A percentile compares a stretch with the other conserved stretches of the same genome.
phyloP scores from a whole-genome alignment of 2,888 invertebrate species.

The Harpagoxenus sublaevis region DNA sequence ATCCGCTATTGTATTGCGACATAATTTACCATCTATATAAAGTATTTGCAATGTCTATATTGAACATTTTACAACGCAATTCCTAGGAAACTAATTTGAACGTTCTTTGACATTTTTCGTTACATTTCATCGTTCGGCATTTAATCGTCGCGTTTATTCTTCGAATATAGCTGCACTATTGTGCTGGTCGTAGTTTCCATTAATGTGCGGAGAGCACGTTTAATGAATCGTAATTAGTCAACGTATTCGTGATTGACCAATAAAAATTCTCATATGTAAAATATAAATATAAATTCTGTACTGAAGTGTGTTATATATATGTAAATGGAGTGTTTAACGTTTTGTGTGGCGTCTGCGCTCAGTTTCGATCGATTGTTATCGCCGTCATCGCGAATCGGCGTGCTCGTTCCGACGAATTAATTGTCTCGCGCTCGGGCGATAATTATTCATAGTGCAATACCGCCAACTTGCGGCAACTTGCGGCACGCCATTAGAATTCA shows the following conservation, averaged over 20 bases:
- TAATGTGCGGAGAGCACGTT: background rate
- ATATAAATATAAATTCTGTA: background rate
- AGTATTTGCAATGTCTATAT: background rate
- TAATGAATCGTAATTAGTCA: background rate
- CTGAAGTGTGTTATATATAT: background rate
- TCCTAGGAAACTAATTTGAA: background rate
- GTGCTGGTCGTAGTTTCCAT: background rate
- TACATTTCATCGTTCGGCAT: background rate
- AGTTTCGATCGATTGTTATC: slow-evolving; percentile 7
- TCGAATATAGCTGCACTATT: background rate
- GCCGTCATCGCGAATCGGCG: background rate
- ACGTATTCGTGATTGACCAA: background rate
- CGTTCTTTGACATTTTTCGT: background rate
- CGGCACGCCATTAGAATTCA: slow-evolving; percentile 39
- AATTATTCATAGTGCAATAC: slow-evolving; percentile 42
- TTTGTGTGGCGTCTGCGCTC: background rate
- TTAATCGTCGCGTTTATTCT: slow-evolving; percentile 15
- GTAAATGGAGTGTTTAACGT: background rate
- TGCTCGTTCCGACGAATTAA: slow-evolving; percentile 29
- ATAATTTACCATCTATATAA: slow-evolving; percentile 5
- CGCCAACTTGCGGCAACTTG: slow-evolving; percentile 31
- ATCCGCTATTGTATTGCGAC: background rate
- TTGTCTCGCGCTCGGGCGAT: slow-evolving; percentile 26
- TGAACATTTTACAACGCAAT: background rate
- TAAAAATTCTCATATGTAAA: background rate